phyloP scores from a whole-genome alignment of 2,113 vertebrate species.

The Cyprinodon variegatus region DNA sequence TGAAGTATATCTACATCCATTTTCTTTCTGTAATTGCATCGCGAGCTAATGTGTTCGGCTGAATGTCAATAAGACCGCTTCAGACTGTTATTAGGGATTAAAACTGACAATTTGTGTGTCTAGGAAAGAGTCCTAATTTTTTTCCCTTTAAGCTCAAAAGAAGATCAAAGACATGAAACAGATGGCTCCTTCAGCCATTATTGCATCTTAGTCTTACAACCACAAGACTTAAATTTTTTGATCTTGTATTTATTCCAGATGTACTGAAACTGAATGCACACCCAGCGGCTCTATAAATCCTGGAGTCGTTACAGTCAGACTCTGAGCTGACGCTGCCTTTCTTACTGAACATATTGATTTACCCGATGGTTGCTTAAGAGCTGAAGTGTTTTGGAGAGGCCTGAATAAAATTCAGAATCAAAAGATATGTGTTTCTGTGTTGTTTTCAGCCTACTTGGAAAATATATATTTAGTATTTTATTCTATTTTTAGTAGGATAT shows the following conservation, averaged over 20 bases:
- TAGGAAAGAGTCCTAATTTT: slow-evolving; percentile 14
- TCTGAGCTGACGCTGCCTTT: slow-evolving; percentile 63
- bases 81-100: background rate
- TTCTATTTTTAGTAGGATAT: background rate
- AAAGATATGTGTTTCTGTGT: slow-evolving; percentile 28
- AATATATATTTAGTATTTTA: background rate
- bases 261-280: slow-evolving; percentile 63
- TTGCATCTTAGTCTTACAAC: slow-evolving; percentile 67
- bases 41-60: slow-evolving; percentile 5
- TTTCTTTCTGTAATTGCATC: background rate
- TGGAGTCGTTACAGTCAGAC: slow-evolving; percentile 53
- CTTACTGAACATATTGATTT: slow-evolving; percentile 64
- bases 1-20: slow-evolving; percentile 16
- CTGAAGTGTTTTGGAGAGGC: slow-evolving; percentile 71
- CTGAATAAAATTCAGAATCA: slow-evolving; percentile 82
- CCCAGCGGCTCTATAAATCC: slow-evolving; percentile 49
- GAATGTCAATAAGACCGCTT: slow-evolving; percentile 25
- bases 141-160: slow-evolving; percentile 46
- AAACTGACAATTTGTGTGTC: background rate
- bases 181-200: slow-evolving; percentile 29
- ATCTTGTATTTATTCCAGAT: slow-evolving; percentile 53
- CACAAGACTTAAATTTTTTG: slow-evolving; percentile 43
- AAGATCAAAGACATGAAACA: slow-evolving; percentile 26
- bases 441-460: background rate
- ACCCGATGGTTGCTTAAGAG: slow-evolving; percentile 67